phyloP scores from a whole-genome alignment of 2,113 vertebrate species.

The Corythaixoides concolor region DNA sequence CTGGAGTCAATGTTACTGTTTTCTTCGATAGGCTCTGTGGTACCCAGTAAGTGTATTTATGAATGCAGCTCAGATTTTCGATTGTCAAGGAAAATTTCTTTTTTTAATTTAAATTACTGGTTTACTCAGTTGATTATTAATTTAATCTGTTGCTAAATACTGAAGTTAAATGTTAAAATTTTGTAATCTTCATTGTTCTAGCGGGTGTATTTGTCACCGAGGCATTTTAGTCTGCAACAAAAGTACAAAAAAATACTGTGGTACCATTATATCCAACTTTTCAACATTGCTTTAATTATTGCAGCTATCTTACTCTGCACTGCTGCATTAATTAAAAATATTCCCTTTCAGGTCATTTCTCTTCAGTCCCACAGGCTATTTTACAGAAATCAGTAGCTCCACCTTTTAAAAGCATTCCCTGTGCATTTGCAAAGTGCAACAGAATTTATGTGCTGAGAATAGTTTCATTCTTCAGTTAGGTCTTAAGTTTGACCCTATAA shows the following conservation, averaged over 20 bases:
- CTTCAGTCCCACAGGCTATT: conserved; percentile 68
- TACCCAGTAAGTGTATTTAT: not conserved
- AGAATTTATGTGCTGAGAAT: conserved; percentile 86
- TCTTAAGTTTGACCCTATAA: conserved; percentile 88
- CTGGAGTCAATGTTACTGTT: not conserved
- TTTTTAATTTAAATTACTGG: not conserved
- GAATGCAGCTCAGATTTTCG: not conserved
- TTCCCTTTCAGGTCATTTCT: conserved; percentile 67
- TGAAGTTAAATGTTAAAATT: not conserved
- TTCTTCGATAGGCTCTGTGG: not conserved
- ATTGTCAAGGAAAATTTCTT: not conserved
- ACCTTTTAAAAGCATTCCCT: conserved; percentile 66
- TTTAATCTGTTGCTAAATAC: not conserved
- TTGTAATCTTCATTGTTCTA: not conserved
- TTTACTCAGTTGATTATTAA: not conserved
- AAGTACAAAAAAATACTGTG: not conserved
- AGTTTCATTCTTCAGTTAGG: conserved; percentile 76
- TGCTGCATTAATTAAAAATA: conserved; percentile 74
- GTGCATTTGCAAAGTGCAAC: conserved; percentile 76
- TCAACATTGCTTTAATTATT: not conserved
- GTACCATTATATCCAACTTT: not conserved
- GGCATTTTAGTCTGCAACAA: not conserved
- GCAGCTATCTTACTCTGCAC: not conserved
- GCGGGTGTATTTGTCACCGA: not conserved
- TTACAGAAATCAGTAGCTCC: conserved; percentile 83